These are phyloP conservation scores for Hoplodrina blanda DNA, from an alignment of 2,888 invertebrate genomes.

Conservation along the genomic window DNA sequence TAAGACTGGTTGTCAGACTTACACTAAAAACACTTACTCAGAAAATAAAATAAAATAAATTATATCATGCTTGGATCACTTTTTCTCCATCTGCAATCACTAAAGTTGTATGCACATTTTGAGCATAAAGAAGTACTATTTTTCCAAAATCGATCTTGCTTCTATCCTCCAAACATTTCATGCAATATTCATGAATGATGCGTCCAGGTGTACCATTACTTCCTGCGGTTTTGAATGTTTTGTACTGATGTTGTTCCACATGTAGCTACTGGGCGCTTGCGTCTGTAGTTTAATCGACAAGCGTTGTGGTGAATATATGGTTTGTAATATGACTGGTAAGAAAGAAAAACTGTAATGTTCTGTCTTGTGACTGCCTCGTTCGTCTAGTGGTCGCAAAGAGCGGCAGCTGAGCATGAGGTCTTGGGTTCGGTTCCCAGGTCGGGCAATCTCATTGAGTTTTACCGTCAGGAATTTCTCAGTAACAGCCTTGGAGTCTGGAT, in stretches of 20 bases:
- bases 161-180: slow-evolving; percentile 42
- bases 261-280: slow-evolving; percentile 44
- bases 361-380: no score
- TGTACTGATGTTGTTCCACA: slow-evolving; percentile 59
- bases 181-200: slow-evolving; percentile 65
- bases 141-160: neutral
- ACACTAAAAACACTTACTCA: no score
- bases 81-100: neutral
- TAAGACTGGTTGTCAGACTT: no score
- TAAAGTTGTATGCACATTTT: slow-evolving; percentile 2
- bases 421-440: no score
- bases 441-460: no score
- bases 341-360: neutral
- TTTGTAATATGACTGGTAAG: neutral
- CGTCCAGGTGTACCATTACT: slow-evolving; percentile 67
- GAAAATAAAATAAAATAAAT: no score
- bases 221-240: slow-evolving; percentile 65
- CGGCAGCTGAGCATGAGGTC: no score
- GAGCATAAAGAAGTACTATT: neutral
- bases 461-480: no score
- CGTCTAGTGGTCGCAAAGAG: no score
- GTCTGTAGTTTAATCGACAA: slow-evolving; percentile 48
- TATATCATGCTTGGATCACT: neutral
- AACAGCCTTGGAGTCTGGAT: no score
- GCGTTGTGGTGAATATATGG: slow-evolving; percentile 38